These are phyloP conservation scores for Papilio polyxenes DNA, from an alignment of 1,140 invertebrate genomes.

Conservation along the genomic window DNA sequence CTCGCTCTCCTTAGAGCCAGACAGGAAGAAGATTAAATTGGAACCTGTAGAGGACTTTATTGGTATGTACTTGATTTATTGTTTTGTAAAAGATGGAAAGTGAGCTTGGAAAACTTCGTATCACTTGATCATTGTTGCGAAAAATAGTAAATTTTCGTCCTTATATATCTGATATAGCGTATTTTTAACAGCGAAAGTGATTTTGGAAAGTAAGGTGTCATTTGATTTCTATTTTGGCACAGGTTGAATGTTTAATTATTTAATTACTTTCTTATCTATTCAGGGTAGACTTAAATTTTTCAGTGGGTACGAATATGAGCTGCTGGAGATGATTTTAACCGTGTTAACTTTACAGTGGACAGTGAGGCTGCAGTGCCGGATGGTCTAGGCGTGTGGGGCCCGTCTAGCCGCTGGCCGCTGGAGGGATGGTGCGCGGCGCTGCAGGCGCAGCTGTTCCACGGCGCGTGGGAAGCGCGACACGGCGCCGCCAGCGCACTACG, in stretches of 20 bases:
- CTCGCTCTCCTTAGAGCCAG: conserved; percentile 80
- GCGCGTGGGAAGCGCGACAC: conserved; percentile 96
- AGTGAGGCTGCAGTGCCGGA: conserved; percentile 54
- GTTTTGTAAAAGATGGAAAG: neutral
- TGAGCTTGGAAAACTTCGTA: too few species aligned
- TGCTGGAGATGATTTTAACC: too few species aligned
- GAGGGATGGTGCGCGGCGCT: conserved; percentile 91
- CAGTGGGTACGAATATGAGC: too few species aligned
- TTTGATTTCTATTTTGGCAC: too few species aligned
- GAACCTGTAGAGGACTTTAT: conserved; percentile 76
- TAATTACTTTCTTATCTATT: too few species aligned
- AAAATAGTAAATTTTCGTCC: too few species aligned
- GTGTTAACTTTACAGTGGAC: conserved; percentile 51
- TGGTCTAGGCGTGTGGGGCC: conserved; percentile 59
- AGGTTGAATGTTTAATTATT: too few species aligned
- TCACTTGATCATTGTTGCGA: too few species aligned
- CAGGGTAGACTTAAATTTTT: too few species aligned
- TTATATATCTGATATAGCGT: too few species aligned
- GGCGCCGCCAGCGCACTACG: conserved; percentile 95
- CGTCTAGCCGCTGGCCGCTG: conserved; percentile 88
- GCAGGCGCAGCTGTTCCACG: conserved; percentile 92
- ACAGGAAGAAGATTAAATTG: conserved; percentile 85
- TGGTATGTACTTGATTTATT: conserved; percentile 53
- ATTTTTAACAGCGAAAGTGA: too few species aligned
- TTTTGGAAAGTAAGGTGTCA: too few species aligned